phyloP scores from a whole-genome alignment of 2,113 vertebrate genomes.

The Chionodraco myersi region DNA sequence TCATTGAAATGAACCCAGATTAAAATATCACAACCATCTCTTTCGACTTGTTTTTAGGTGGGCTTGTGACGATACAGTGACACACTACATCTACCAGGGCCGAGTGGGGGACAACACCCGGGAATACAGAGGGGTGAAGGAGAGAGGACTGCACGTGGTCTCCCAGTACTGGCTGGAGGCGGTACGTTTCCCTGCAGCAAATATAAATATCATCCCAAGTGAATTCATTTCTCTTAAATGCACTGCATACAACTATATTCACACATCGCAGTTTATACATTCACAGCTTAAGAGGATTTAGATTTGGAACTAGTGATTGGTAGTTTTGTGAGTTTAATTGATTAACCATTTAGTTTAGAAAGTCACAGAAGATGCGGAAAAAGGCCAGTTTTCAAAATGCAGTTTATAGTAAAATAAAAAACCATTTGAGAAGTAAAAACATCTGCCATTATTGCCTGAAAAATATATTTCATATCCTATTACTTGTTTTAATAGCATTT shows the following conservation, averaged over 20 bases:
- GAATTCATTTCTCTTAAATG: not conserved
- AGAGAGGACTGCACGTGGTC: slow-evolving; percentile 90
- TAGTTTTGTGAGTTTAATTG: not conserved
- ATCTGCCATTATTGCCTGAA: not conserved
- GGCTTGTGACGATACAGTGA: slow-evolving; percentile 95
- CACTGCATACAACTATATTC: not conserved
- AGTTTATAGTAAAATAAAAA: no score
- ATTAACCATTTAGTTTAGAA: not conserved
- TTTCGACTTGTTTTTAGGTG: slow-evolving; percentile 82
- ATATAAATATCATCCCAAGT: not conserved
- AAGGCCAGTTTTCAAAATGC: no score
- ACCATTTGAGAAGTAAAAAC: no score
- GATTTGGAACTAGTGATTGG: not conserved
- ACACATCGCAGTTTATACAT: no score
- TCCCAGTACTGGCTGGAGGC: slow-evolving; percentile 95
- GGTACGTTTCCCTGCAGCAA: slow-evolving; percentile 78
- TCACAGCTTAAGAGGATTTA: not conserved
- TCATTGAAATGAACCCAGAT: not conserved
- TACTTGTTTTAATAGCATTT: no score
- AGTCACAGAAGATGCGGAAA: not conserved
- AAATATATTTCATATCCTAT: no score
- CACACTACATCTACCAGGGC: slow-evolving; percentile 97
- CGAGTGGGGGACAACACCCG: slow-evolving; percentile 92
- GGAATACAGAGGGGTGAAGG: slow-evolving; percentile 93
- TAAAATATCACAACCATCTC: not conserved